Percentiles rank a stretch among this genome's conserved stretches.
Evolutionary conservation across 2,888 invertebrate genomes (phyloP).

Genomic region (Epinotia bilunana): DNA sequence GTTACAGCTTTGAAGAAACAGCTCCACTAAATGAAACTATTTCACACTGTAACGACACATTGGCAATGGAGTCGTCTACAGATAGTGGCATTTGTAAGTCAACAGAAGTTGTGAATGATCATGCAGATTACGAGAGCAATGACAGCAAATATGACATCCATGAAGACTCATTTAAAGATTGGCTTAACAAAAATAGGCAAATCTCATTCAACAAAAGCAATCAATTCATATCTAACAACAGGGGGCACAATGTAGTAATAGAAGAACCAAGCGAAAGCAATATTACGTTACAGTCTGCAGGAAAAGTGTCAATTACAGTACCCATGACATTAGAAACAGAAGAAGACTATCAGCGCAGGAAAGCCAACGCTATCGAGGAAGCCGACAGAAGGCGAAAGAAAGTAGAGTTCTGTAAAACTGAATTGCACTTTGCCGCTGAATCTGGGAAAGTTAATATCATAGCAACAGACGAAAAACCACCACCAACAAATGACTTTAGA

Average conservation of each 20-base stretch:
- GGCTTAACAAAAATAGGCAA: slow-evolving; percentile 74
- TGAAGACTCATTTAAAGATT: slow-evolving; percentile 74
- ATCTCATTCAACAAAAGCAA: slow-evolving; percentile 62
- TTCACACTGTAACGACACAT: slow-evolving; percentile 73
- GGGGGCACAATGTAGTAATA: slow-evolving; percentile 61
- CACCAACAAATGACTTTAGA: slow-evolving; percentile 92
- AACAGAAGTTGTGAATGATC: slow-evolving; percentile 85
- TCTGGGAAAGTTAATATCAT: slow-evolving; percentile 94
- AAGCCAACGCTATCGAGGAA: slow-evolving; percentile 64
- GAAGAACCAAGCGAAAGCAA: slow-evolving; percentile 65
- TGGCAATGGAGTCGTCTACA: slow-evolving; percentile 89
- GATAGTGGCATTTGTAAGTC: slow-evolving; percentile 91
- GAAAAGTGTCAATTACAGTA: slow-evolving; percentile 75
- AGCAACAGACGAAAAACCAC: slow-evolving; percentile 94
- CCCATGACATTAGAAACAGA: slow-evolving; percentile 69
- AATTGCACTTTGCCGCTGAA: slow-evolving; percentile 94
- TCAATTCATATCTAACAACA: slow-evolving; percentile 58
- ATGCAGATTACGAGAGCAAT: slow-evolving; percentile 59
- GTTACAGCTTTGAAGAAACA: slow-evolving; percentile 88
- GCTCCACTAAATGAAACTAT: slow-evolving; percentile 68
- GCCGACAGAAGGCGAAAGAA: slow-evolving; percentile 86
- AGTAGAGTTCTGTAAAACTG: slow-evolving; percentile 95
- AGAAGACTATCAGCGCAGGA: slow-evolving; percentile 58
- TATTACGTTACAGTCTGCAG: slow-evolving; percentile 70
- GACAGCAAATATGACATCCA: slow-evolving; percentile 58